Conservation (phyloP, 2,113 vertebrate species). For the Deroptyus accipitrinus region DNA sequence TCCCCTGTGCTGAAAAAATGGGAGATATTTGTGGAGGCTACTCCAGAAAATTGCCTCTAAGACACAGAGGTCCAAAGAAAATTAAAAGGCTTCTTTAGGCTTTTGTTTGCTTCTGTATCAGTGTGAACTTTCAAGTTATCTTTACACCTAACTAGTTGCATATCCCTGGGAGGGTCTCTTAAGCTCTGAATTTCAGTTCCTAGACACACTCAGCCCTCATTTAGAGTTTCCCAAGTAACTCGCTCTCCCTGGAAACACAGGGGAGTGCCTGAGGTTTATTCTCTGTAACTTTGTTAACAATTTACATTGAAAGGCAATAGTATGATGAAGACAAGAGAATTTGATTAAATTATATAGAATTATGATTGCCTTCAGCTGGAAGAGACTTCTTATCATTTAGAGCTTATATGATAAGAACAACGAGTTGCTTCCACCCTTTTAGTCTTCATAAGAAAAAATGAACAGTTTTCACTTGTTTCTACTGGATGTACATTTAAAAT, state of each 20-base stretch:
- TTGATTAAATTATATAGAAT: not conserved
- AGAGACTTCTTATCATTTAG: not conserved
- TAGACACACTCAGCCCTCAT: not conserved
- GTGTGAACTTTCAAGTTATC: not conserved
- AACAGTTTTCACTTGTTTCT: not conserved
- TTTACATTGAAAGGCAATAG: not conserved
- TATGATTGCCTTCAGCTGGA: not conserved
- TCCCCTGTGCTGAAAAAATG: not conserved
- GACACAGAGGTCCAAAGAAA: not conserved
- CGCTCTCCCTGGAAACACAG: not conserved
- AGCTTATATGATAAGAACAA: not conserved
- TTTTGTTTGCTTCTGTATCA: not conserved
- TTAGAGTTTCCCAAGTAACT: not conserved
- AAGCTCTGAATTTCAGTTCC: not conserved
- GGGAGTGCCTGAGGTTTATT: rapidly evolving
- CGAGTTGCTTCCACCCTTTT: not conserved
- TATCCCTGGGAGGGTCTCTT: not conserved
- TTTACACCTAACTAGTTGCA: not conserved
- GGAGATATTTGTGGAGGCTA: not conserved
- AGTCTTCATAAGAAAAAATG: not conserved
- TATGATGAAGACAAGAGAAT: not conserved
- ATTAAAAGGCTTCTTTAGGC: not conserved
- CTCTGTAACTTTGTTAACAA: not conserved
- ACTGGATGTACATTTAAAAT: not conserved
- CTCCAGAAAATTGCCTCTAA: not conserved